A percentile compares a stretch with the other conserved stretches of the same genome.
phyloP scores from a whole-genome alignment of 30 jellyfish, hydroid and myxozoan species.

The Sanderia malayensis region DNA sequence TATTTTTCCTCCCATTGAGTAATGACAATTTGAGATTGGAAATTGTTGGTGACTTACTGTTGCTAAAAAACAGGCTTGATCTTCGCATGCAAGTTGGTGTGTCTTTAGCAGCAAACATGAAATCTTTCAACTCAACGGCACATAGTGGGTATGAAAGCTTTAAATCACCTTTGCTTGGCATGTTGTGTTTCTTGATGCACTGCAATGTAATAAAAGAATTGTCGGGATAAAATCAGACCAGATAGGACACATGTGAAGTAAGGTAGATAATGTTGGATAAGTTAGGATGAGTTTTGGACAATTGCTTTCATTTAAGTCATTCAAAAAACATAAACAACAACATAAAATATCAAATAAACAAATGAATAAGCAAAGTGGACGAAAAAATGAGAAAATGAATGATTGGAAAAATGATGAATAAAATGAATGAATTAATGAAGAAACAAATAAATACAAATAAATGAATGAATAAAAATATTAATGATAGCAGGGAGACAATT shows the following conservation, averaged over 20 bases:
- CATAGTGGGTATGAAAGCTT: conserved; percentile 77
- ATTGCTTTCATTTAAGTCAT: no score
- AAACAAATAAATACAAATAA: no score
- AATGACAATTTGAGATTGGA: no score
- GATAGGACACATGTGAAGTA: no score
- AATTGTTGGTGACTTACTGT: no score
- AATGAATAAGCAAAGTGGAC: no score
- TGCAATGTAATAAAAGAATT: background rate
- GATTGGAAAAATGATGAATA: background rate
- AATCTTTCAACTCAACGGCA: conserved; percentile 93
- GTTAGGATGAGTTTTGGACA: no score
- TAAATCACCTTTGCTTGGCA: conserved; percentile 52
- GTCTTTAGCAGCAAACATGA: conserved; percentile 99
- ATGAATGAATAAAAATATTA: background rate
- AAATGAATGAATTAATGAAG: background rate
- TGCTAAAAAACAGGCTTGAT: conserved; percentile 79
- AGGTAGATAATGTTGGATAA: no score
- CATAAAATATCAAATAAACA: no score
- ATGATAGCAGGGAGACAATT: no score
- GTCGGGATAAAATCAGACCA: background rate
- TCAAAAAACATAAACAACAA: no score
- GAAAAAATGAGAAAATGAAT: background rate
- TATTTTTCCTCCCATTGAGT: no score
- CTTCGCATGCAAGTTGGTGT: conserved; percentile 96
- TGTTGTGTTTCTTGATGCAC: conserved; percentile 83